These are phyloP conservation scores for Falco punctatus DNA, from an alignment of 2,113 vertebrate species.

Conservation along the genomic window DNA sequence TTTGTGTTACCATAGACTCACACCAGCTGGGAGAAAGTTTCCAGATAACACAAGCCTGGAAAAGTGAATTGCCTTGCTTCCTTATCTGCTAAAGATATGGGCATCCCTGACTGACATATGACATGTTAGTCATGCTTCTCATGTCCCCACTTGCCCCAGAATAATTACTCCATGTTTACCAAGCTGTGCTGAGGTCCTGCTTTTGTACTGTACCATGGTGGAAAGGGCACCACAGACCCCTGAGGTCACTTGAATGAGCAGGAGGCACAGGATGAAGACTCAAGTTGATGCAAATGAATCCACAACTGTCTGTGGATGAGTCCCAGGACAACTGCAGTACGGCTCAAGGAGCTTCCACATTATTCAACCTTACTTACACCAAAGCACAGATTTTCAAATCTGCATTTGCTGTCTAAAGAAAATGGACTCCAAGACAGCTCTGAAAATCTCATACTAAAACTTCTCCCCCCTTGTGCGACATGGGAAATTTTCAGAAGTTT, in stretches of 20 bases:
- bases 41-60: neutral
- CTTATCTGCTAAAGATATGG: neutral
- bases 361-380: neutral
- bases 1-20: neutral
- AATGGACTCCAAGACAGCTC: neutral
- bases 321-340: neutral
- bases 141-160: neutral
- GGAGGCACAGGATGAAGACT: neutral
- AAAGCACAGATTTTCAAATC: neutral
- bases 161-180: neutral
- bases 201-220: neutral
- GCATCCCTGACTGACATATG: neutral
- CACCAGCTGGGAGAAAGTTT: constrained; percentile 16
- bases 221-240: neutral
- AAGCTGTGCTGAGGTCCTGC: neutral
- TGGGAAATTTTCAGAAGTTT: constrained; percentile 10
- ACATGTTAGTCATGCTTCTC: neutral
- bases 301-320: neutral
- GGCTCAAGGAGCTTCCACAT: neutral
- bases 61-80: neutral
- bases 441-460: neutral
- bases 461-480: neutral
- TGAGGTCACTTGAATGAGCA: neutral
- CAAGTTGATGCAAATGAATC: neutral
- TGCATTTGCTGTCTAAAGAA: neutral